Conservation (phyloP, 2,113 vertebrate genomes). For the Grammomys dolichurus region DNA sequence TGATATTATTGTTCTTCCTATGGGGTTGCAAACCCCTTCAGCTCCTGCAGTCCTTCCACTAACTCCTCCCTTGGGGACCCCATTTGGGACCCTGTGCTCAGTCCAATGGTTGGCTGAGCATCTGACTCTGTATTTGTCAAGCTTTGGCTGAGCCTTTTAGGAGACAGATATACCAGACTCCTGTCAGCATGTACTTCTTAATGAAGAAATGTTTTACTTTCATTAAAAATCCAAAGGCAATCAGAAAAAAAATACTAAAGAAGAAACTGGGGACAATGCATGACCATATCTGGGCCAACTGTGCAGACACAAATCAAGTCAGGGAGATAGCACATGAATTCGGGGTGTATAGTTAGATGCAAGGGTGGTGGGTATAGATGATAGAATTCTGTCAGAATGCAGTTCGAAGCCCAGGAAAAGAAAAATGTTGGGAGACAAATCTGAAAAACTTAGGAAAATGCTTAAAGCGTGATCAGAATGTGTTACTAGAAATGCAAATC, state of each 20-base stretch:
- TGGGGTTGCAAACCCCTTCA: too few species aligned
- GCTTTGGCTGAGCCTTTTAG: too few species aligned
- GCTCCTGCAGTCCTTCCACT: too few species aligned
- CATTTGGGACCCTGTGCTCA: too few species aligned
- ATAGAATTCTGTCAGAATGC: background rate
- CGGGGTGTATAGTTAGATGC: background rate
- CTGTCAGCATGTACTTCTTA: background rate
- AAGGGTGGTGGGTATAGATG: background rate
- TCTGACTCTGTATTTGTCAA: too few species aligned
- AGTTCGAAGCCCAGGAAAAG: background rate
- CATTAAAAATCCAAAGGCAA: background rate
- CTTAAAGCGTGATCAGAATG: background rate
- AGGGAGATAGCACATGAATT: background rate
- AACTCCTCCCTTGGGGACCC: too few species aligned
- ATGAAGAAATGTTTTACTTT: background rate
- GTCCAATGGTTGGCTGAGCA: too few species aligned
- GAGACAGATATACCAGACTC: too few species aligned
- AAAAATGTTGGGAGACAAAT: background rate
- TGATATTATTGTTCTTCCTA: too few species aligned
- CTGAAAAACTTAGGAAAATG: background rate
- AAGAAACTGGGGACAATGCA: background rate
- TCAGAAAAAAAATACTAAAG: background rate
- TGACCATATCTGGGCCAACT: accelerated
- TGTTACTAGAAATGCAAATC: background rate
- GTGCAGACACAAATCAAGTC: background rate